Base-by-base conservation (phyloP, 2,888 invertebrate genomes). In the Himalopsyche anomala region DNA sequence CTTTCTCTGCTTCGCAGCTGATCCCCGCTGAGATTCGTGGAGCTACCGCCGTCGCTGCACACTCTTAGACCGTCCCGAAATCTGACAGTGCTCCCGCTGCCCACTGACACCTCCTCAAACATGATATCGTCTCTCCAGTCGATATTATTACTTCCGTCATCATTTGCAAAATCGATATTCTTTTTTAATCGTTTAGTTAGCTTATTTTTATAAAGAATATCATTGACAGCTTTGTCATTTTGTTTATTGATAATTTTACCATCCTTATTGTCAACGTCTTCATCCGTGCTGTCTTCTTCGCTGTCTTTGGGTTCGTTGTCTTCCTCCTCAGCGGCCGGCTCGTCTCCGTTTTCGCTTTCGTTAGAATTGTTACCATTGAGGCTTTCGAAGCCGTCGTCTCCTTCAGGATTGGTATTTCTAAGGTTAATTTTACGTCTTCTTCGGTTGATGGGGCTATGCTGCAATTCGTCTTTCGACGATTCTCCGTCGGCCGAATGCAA, bases 381-480 rank as follows among this genome's bases (percentile, higher is more conserved):
- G 91, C 97, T 97, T 92, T 97, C 97, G 90, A 97, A 97, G 17
- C 97, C 97, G 90, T 97, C 97, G 90, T 97, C 97, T 90, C 96
- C 93, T 87, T 94, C 93, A 3, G 83, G 87, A 80, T 51, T 38
- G 56, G n/a, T 56, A 83, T 84, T 85, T 80, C 84, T 40, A 42
- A 69, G 54, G 19, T 62, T 62, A 19, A 62, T 62, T 79, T n/a
- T 42, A 17, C 54, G 74, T 80, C 85, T 84, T 40, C 79, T 79
- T 55, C 55, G 62, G 12, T 84, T 74, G 56, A 81, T 80, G 5
- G 87, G 86, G 79, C 81, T 84, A 19, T 85, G 74, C 55, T 80
- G 85, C 28, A 85, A 84, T 17, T 86, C 88, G 28, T 87, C 85
- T 80, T 80, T 85, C 0, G 85, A 85, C 8, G 87, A 80, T 42